A percentile compares a stretch with the other conserved stretches of the same genome.
Conservation (phyloP, 2,113 vertebrate genomes). For the Pachycephala philippinensis region DNA sequence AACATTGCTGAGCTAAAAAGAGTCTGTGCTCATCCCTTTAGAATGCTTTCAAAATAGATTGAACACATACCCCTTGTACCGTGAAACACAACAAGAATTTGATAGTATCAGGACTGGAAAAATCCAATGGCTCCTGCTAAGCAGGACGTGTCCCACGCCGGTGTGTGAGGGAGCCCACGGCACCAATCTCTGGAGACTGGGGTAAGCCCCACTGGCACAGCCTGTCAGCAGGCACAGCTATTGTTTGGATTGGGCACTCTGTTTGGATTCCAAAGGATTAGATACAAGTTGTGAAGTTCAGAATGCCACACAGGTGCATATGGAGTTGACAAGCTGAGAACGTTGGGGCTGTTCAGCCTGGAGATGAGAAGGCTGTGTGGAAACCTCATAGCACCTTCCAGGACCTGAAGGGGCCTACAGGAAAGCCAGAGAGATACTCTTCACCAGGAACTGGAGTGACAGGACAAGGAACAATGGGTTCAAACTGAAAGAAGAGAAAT, state of each 20-base stretch:
- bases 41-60: slow-evolving; percentile 62
- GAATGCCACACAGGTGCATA: not conserved
- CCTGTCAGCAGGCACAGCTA: not conserved
- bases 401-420: not conserved
- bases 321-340: not conserved
- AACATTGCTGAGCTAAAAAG: slow-evolving; percentile 62
- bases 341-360: not conserved
- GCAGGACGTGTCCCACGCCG: not conserved
- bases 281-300: not conserved
- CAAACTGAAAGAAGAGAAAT: not conserved
- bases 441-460: not conserved
- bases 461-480: not conserved
- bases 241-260: not conserved
- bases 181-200: not conserved
- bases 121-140: not conserved
- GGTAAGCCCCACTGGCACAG: not conserved
- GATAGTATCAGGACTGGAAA: slow-evolving; percentile 59
- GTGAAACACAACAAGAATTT: slow-evolving; percentile 54
- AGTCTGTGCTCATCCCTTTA: slow-evolving; percentile 49
- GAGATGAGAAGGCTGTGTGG: not conserved
- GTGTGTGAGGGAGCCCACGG: not conserved
- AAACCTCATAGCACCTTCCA: not conserved
- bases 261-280: not conserved
- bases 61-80: slow-evolving; percentile 18
- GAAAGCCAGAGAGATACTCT: not conserved